Conservation (phyloP, 1,140 invertebrate genomes). For the Sitobion miscanthi region DNA sequence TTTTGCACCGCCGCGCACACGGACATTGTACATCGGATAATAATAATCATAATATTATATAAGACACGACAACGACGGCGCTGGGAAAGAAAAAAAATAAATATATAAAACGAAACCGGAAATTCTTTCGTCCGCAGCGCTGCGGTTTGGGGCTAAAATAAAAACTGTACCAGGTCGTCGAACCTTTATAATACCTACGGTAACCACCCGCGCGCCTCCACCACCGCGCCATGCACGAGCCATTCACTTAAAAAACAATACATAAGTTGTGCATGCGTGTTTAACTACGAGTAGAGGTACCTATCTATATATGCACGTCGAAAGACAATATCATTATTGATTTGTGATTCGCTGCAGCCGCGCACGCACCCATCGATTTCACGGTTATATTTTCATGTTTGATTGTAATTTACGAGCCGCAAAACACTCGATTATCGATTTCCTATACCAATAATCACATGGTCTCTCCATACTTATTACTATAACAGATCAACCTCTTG, state of each 20-base stretch:
- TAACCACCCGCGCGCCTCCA: neutral
- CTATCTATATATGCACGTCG: neutral
- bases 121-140: neutral
- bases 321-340: neutral
- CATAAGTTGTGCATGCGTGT: neutral
- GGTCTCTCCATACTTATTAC: too few relatives aligned
- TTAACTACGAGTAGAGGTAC: neutral
- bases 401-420: neutral
- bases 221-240: neutral
- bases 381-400: neutral
- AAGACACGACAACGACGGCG: slow-evolving; percentile 10
- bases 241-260: slow-evolving; percentile 12
- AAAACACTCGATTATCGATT: neutral
- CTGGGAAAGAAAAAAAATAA: neutral
- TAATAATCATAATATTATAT: neutral
- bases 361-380: neutral
- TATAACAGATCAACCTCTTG: too few relatives aligned
- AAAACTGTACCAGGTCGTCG: slow-evolving; percentile 10
- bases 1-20: neutral
- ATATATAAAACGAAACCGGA: slow-evolving; percentile 7
- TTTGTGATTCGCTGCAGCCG: neutral
- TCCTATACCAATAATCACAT: neutral
- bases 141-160: neutral
- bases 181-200: neutral
- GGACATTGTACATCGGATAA: slow-evolving; percentile 11